Percentiles rank a stretch among this genome's conserved stretches.
These are phyloP conservation scores for Eilema sororculum DNA, from an alignment of 2,888 invertebrate species.

Conservation along the genomic window DNA sequence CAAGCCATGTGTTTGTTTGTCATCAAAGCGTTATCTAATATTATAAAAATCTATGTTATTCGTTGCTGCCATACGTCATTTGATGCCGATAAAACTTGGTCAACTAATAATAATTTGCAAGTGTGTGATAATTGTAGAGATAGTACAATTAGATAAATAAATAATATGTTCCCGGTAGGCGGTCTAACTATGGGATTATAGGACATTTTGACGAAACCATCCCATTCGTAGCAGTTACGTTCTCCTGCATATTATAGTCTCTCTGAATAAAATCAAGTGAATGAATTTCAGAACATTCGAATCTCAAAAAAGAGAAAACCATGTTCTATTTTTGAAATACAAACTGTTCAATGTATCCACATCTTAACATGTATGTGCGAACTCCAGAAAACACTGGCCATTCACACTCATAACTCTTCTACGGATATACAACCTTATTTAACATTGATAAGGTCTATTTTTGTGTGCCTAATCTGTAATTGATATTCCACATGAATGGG, in stretches of 20 bases:
- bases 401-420: slow-evolving; percentile 24
- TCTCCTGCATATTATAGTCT: neutral
- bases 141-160: neutral
- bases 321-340: slow-evolving; percentile 22
- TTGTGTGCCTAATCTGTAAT: slow-evolving; percentile 24
- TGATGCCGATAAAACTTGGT: neutral
- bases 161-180: neutral
- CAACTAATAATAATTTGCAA: neutral
- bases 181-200: neutral
- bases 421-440: slow-evolving; percentile 20
- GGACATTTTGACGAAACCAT: neutral
- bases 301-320: slow-evolving; percentile 17
- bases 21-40: neutral
- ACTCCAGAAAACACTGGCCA: slow-evolving; percentile 39
- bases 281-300: neutral
- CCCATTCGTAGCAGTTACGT: neutral
- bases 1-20: neutral
- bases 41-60: slow-evolving; percentile 1
- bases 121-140: neutral
- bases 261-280: neutral
- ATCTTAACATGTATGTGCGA: slow-evolving; percentile 41
- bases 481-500: slow-evolving; percentile 53
- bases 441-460: slow-evolving; percentile 3
- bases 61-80: neutral
- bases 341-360: slow-evolving; percentile 15